These are phyloP conservation scores for Meteorus cinctellus DNA, from an alignment of 2,888 invertebrate genomes.

Conservation along the genomic window DNA sequence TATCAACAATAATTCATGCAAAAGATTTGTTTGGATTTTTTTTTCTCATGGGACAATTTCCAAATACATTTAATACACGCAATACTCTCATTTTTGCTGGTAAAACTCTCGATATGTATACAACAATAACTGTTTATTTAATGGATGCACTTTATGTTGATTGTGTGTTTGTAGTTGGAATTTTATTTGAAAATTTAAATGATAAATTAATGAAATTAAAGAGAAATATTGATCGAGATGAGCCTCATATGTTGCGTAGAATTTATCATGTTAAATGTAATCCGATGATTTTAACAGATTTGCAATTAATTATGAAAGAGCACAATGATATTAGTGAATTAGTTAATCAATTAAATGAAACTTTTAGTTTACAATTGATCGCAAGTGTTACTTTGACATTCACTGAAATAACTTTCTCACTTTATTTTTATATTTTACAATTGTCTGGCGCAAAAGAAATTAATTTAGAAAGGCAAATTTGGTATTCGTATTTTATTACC, in stretches of 20 bases:
- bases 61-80: conserved; percentile 41
- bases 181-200: conserved; percentile 58
- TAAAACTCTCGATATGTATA: conserved; percentile 49
- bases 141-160: conserved; percentile 59
- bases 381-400: conserved; percentile 57
- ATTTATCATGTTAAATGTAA: conserved; percentile 62
- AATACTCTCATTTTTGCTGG: not conserved
- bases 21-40: conserved; percentile 56
- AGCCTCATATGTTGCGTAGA: conserved; percentile 62
- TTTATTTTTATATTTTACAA: conserved; percentile 62
- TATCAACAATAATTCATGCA: conserved; percentile 51
- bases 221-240: conserved; percentile 53
- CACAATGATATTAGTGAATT: conserved; percentile 59
- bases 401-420: conserved; percentile 60
- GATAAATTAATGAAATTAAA: conserved; percentile 54
- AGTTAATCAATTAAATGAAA: conserved; percentile 55
- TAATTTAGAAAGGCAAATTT: conserved; percentile 58
- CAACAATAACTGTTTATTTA: conserved; percentile 49
- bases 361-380: conserved; percentile 58
- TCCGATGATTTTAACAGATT: conserved; percentile 56
- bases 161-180: conserved; percentile 56
- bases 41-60: conserved; percentile 49
- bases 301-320: conserved; percentile 58
- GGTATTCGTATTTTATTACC: conserved; percentile 59
- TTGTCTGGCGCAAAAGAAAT: conserved; percentile 47